Evolutionary conservation across 2,888 invertebrate genomes (phyloP).

Genomic region (Synanthedon vespiformis): DNA sequence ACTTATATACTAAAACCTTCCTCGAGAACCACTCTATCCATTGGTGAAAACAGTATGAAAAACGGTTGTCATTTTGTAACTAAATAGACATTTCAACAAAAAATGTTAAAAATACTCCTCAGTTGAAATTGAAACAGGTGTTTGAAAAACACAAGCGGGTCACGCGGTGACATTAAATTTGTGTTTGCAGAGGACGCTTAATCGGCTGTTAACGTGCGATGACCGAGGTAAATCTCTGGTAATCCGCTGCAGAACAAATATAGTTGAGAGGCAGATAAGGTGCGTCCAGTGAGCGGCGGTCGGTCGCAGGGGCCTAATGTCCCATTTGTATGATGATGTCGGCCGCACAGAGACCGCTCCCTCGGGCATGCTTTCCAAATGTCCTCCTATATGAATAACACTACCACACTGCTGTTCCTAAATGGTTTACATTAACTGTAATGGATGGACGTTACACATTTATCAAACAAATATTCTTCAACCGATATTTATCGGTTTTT

Average conservation of each 20-base stretch:
- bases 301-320: conserved; percentile 50
- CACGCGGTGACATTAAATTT: conserved; percentile 39
- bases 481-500: no score
- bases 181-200: conserved; percentile 63
- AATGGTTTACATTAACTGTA: no score
- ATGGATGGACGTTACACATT: no score
- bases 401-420: conserved; percentile 4
- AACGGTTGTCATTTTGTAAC: neutral
- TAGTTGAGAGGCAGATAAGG: conserved; percentile 66
- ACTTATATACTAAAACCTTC: no score
- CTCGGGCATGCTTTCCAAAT: conserved; percentile 23
- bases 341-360: conserved; percentile 16
- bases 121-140: conserved; percentile 20
- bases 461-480: no score
- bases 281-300: conserved; percentile 38
- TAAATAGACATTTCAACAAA: neutral
- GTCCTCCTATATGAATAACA: conserved; percentile 19
- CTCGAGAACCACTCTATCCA: no score
- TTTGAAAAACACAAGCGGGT: conserved; percentile 34
- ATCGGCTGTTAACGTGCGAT: conserved; percentile 56
- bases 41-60: no score
- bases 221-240: conserved; percentile 66
- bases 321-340: conserved; percentile 68
- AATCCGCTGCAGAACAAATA: conserved; percentile 65
- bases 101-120: conserved; percentile 5